A percentile compares a stretch with the other conserved stretches of the same genome.
phyloP scores from a whole-genome alignment of 1,140 invertebrate genomes.

The Dermatophagoides farinae region DNA sequence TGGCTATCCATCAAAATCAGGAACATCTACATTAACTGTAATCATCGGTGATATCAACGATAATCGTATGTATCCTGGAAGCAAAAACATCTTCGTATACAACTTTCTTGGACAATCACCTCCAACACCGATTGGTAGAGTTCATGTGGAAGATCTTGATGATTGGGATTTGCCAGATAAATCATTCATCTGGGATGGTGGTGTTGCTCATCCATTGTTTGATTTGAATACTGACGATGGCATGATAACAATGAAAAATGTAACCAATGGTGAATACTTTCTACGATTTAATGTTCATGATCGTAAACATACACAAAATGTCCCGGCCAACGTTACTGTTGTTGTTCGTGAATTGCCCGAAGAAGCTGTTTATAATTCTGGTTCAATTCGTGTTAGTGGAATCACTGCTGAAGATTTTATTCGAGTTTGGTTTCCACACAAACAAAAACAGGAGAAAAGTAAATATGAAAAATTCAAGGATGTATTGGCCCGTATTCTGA shows the following conservation, averaged over 20 bases:
- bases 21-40: conserved; percentile 78
- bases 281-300: conserved; percentile 81
- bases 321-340: conserved; percentile 75
- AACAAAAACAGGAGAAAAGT: conserved; percentile 55
- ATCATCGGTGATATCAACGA: conserved; percentile 88
- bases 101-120: conserved; percentile 72
- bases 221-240: conserved; percentile 72
- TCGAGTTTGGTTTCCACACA: conserved; percentile 67
- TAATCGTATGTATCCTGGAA: conserved; percentile 87
- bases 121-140: conserved; percentile 75
- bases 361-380: conserved; percentile 83
- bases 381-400: conserved; percentile 45
- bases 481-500: conserved; percentile 55
- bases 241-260: conserved; percentile 81
- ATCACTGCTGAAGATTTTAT: conserved; percentile 45
- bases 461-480: conserved; percentile 70
- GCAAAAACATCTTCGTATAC: conserved; percentile 88
- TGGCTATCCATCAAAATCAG: conserved; percentile 76
- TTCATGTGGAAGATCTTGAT: conserved; percentile 86
- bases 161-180: conserved; percentile 95
- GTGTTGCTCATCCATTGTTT: conserved; percentile 49
- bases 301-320: conserved; percentile 73
- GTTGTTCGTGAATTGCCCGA: conserved; percentile 80
- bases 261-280: conserved; percentile 54
- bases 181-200: conserved; percentile 71